Evolutionary conservation across 2,888 invertebrate genomes (phyloP), one percentile per base, ranked within the genome.

Genomic region (Protonemura montana): DNA sequence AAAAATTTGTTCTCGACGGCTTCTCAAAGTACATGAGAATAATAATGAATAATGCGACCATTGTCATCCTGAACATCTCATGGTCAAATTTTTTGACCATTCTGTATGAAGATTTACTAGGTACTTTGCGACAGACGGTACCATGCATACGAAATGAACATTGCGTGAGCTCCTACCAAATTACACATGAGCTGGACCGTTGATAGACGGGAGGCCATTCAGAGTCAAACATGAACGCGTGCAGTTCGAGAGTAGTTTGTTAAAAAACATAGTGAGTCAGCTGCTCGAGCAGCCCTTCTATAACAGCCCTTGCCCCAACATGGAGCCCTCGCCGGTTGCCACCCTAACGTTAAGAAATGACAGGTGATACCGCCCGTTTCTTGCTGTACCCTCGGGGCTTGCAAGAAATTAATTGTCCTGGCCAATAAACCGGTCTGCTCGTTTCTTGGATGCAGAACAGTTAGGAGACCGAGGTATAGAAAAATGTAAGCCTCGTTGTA

Each of bases 301-400:
- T n/a, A n/a, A n/a, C 13, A 21, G 13, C 59, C 59, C 59, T 59
- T 59, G 1, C 59, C 59, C 13, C 59, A 41, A 10, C 35, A 35
- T n/a, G 35, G 35, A 35, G 59, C 59, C 21, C 59, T 59, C 10
- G 35, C 10, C 35, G 35, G 35, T 59, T 59, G 59, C 59, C 59
- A 59, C 59, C 59, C 59, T 59, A 59, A 59, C 59, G 59, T 59
- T 59, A 59, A 59, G 59, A 59, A 59, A 59, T 59, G 59, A 59
- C 59, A 59, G 59, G 59, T 59, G 59, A 59, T 21, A 10, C 21
- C 59, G 59, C 59, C 59, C 59, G 59, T 59, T 59, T 35, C 59
- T 21, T 59, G 59, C 59, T 59, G 16, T 59, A 59, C 21, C 59
- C 59, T 59, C 13, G 21, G 13, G 59, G 21, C 59, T 10, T 59